A percentile compares a stretch with the other conserved stretches of the same genome.
Evolutionary conservation across 2,888 invertebrate genomes (phyloP).

Genomic region (Aelia acuminata): DNA sequence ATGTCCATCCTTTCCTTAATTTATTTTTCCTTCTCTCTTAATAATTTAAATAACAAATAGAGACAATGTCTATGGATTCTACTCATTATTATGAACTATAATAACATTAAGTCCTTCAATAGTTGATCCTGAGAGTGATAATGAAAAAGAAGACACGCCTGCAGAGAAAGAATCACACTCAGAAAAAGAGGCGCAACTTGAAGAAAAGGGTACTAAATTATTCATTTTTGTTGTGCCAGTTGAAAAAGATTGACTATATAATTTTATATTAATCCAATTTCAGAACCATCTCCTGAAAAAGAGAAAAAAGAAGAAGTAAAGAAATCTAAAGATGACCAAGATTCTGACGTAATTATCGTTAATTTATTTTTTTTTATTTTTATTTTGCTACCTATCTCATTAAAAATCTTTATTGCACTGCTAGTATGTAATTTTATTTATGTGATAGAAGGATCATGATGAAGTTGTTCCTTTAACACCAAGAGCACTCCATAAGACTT

Average conservation of each 20-base stretch:
- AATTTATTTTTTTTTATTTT: neutral
- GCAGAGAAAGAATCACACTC: constrained; percentile 64
- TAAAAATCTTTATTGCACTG: neutral
- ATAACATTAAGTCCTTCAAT: neutral
- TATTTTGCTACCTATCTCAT: neutral
- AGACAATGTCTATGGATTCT: neutral
- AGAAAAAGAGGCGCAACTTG: constrained; percentile 67
- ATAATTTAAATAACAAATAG: too few relatives aligned
- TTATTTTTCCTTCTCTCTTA: too few relatives aligned
- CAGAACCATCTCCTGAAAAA: constrained; percentile 48
- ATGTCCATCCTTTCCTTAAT: too few relatives aligned
- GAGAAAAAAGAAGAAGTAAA: constrained; percentile 67
- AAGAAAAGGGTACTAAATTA: constrained; percentile 66
- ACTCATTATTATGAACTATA: neutral
- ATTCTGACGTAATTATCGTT: constrained; percentile 65
- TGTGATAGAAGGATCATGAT: constrained; percentile 62
- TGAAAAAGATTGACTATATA: neutral
- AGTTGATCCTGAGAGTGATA: constrained; percentile 57
- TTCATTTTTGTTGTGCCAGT: neutral
- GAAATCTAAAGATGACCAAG: constrained; percentile 67
- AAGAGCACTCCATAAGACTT: constrained; percentile 91
- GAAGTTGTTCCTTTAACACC: constrained; percentile 69
- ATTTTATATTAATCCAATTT: neutral
- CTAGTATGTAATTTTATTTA: constrained; percentile 2
- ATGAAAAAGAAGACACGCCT: constrained; percentile 66